A percentile compares a stretch with the other conserved stretches of the same genome.
Conservation (phyloP, 2,888 invertebrate species). For the Encarsia formosa region DNA sequence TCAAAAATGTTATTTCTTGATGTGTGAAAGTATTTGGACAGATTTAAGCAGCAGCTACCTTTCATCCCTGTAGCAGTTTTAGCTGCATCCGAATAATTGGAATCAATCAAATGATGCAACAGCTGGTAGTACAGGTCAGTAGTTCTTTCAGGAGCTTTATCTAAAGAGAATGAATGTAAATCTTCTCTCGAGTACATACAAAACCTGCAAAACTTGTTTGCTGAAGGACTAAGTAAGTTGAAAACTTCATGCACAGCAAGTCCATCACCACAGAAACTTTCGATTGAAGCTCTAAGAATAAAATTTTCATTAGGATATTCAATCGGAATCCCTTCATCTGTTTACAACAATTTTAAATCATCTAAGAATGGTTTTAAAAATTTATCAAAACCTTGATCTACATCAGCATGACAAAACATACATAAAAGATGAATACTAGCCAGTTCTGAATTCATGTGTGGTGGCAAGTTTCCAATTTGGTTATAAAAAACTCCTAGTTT, state of each 20-base stretch:
- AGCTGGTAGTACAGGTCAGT: no score
- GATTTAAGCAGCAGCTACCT: no score
- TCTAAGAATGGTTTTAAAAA: constrained; percentile 26
- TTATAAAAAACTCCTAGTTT: constrained; percentile 28
- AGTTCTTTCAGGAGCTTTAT: constrained; percentile 7
- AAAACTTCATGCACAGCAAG: constrained; percentile 27
- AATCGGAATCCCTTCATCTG: constrained; percentile 25
- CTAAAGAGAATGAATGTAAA: constrained; percentile 18
- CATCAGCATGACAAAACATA: constrained; percentile 21
- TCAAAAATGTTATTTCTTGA: no score
- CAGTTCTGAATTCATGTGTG: constrained; percentile 28
- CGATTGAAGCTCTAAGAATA: constrained; percentile 19
- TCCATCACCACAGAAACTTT: constrained; percentile 26
- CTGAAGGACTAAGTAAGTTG: constrained; percentile 23
- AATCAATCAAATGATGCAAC: no score
- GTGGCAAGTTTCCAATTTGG: constrained; percentile 25
- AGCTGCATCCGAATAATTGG: no score
- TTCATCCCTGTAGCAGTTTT: no score
- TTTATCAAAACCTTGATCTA: constrained; percentile 25
- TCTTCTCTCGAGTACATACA: constrained; percentile 20
- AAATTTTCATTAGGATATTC: constrained; percentile 12
- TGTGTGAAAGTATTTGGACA: no score
- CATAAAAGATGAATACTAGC: constrained; percentile 25
- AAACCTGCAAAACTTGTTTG: constrained; percentile 23
- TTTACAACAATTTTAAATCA: constrained; percentile 28